phyloP scores from a whole-genome alignment of 2,113 vertebrate genomes.

The Pteropus alecto region DNA sequence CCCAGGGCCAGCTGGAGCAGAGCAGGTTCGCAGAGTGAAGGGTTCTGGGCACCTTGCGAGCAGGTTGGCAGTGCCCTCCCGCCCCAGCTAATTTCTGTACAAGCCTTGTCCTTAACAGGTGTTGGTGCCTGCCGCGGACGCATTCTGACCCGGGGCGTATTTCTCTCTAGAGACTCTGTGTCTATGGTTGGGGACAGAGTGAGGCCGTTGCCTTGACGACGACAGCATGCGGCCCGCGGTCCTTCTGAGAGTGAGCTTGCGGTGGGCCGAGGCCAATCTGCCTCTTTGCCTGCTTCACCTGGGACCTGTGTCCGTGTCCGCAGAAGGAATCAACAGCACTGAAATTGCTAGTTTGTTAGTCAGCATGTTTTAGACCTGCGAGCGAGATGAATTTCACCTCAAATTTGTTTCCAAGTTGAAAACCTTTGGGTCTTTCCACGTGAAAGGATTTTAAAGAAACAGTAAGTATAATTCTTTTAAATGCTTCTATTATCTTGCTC shows the following conservation, averaged over 20 bases:
- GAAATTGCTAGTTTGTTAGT: background rate
- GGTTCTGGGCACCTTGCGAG: background rate
- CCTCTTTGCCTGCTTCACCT: background rate
- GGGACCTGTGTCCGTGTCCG: background rate
- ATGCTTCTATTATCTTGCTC: background rate
- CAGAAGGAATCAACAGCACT: background rate
- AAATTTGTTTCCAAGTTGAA: conserved; percentile 54
- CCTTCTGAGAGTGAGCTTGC: background rate
- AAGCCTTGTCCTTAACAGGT: background rate
- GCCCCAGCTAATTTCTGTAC: background rate
- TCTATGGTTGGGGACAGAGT: conserved; percentile 29
- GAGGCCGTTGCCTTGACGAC: conserved; percentile 74
- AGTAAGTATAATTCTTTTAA: conserved; percentile 50
- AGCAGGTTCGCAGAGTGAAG: background rate
- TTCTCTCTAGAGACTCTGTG: background rate
- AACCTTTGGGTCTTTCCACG: conserved; percentile 44
- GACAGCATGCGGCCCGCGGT: conserved; percentile 58
- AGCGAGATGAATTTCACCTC: conserved; percentile 24
- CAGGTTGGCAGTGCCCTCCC: background rate
- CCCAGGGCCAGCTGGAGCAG: background rate
- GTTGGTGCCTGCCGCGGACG: background rate
- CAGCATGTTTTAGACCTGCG: conserved; percentile 13
- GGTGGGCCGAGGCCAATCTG: conserved; percentile 2
- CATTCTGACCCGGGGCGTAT: background rate
- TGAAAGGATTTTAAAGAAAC: conserved; percentile 48